Evolutionary conservation across 2,797 vertebrate species (phyloP).

Genomic region (Astyanax mexicanus): DNA sequence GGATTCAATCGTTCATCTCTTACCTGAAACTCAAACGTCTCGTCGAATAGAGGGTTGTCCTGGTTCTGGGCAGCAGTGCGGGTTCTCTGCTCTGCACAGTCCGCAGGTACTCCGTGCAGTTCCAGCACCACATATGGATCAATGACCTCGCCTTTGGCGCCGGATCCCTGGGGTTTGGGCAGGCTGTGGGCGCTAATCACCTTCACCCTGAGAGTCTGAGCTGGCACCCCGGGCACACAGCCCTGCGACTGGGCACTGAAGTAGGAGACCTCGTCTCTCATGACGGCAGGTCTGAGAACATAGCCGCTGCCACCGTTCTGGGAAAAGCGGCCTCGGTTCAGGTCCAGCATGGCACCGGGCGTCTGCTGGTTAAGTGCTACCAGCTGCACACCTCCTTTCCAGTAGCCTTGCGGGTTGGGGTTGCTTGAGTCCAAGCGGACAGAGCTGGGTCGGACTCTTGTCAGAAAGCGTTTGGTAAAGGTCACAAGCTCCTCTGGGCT

Average conservation of each 20-base stretch:
- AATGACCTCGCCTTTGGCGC: slow-evolving; percentile 96
- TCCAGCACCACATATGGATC: slow-evolving; percentile 97
- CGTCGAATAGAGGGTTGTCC: slow-evolving; percentile 95
- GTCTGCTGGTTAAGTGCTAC: slow-evolving; percentile 98
- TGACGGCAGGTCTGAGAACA: slow-evolving; percentile 91
- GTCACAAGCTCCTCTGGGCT: slow-evolving; percentile 94
- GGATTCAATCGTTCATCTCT: slow-evolving; percentile 13
- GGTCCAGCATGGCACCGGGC: slow-evolving; percentile 95
- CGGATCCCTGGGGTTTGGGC: slow-evolving; percentile 96
- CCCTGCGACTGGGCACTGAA: slow-evolving; percentile 97
- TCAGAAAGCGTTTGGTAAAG: slow-evolving; percentile 94
- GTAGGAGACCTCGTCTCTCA: slow-evolving; percentile 96
- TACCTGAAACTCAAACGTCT: slow-evolving; percentile 96
- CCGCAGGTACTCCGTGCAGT: slow-evolving; percentile 94
- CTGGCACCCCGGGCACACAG: slow-evolving; percentile 93
- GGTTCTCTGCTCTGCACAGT: slow-evolving; percentile 95
- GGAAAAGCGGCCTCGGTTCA: slow-evolving; percentile 93
- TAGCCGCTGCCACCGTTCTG: slow-evolving; percentile 95
- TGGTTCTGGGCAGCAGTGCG: slow-evolving; percentile 96
- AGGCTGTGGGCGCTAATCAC: slow-evolving; percentile 97
- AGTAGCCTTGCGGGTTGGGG: slow-evolving; percentile 95
- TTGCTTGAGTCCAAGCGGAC: slow-evolving; percentile 97
- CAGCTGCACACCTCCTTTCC: slow-evolving; percentile 97
- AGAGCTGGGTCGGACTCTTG: slow-evolving; percentile 91
- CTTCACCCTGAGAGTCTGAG: slow-evolving; percentile 93